These are phyloP conservation scores for Paramacrobiotus metropolitanus DNA, from an alignment of 1,140 invertebrate genomes.

Conservation along the genomic window DNA sequence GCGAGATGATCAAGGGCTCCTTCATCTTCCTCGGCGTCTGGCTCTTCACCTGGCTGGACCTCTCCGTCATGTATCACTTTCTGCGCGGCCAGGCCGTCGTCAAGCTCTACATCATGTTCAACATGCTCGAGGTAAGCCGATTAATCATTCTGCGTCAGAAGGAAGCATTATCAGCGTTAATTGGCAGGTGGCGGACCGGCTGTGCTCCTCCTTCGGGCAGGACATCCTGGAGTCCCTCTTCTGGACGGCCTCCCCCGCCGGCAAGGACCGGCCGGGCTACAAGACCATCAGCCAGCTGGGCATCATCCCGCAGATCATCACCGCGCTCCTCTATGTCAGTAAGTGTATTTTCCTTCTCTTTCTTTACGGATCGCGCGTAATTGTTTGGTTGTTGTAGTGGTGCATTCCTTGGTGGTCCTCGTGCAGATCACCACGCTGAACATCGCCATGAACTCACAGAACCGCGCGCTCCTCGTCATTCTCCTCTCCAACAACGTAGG, in stretches of 20 bases:
- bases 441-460: slow-evolving; percentile 96
- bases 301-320: slow-evolving; percentile 57
- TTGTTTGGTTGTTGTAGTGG: slow-evolving; percentile 29
- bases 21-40: slow-evolving; percentile 60
- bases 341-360: slow-evolving; percentile 39
- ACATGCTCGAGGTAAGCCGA: slow-evolving; percentile 72
- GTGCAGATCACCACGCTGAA: slow-evolving; percentile 87
- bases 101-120: slow-evolving; percentile 97
- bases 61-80: slow-evolving; percentile 92
- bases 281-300: slow-evolving; percentile 47
- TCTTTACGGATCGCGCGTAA: slow-evolving; percentile 21
- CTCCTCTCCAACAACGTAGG: slow-evolving; percentile 99
- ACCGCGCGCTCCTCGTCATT: slow-evolving; percentile 85
- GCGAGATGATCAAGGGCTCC: slow-evolving; percentile 77
- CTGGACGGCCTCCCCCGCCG: slow-evolving; percentile 88
- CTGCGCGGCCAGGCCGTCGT: slow-evolving; percentile 96
- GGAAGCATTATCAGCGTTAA: slow-evolving; percentile 1
- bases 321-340: slow-evolving; percentile 78
- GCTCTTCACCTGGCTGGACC: slow-evolving; percentile 72
- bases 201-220: slow-evolving; percentile 92
- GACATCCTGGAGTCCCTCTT: slow-evolving; percentile 89
- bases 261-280: slow-evolving; percentile 44
- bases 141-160: slow-evolving; percentile 11
- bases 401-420: slow-evolving; percentile 62
- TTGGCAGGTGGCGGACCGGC: slow-evolving; percentile 50